Evolutionary conservation across 1,140 invertebrate genomes (phyloP), one percentile per base, ranked within the genome.

Genomic region (Trissolcus basalis): DNA sequence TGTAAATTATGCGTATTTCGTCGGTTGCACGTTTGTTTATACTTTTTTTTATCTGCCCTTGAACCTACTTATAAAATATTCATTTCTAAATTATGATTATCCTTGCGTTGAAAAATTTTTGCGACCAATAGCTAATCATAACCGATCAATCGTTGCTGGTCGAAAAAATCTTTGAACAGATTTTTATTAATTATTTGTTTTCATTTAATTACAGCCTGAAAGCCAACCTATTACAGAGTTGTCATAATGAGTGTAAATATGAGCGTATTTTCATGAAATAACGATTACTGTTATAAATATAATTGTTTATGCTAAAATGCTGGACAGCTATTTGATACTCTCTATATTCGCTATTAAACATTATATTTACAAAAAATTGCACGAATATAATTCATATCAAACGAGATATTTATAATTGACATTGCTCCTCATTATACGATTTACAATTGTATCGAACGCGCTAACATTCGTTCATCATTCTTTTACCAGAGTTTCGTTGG

Each of bases 321-420:
- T 43, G 59, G 71, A 73, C 63, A 75, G 53, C 43, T 61, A 35
- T 58, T 63, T 41, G 41, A 47, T 53, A 60, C 19, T 12, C 27
- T 41, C 61, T 49, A 3, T 65, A 68, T 47, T 65, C 19, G 32
- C 41, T 63, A 56, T 71, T 65, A 47, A 45, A 63, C 49, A 19
- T 36, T 60, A 51, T 72, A 73, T 73, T 11, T 73, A 78, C 69
- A 78, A 73, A 76, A 77, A 78, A 75, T 73, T 78, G 75, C 75
- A 78, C 69, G 36, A 73, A 47, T 65, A 73, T 48, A 64, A 78
- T 73, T 69, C 16, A 78, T 72, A 71, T 71, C 47, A 67, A 67
- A 68, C 48, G 56, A 47, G 47, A 14, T 32, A 63, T 56, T 53
- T 54, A 65, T 78, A 73, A 78, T 78, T 78, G 76, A 73, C 76